Evolutionary conservation across 2,797 vertebrate species (phyloP).

Genomic region (Phataginus tetradactyla): DNA sequence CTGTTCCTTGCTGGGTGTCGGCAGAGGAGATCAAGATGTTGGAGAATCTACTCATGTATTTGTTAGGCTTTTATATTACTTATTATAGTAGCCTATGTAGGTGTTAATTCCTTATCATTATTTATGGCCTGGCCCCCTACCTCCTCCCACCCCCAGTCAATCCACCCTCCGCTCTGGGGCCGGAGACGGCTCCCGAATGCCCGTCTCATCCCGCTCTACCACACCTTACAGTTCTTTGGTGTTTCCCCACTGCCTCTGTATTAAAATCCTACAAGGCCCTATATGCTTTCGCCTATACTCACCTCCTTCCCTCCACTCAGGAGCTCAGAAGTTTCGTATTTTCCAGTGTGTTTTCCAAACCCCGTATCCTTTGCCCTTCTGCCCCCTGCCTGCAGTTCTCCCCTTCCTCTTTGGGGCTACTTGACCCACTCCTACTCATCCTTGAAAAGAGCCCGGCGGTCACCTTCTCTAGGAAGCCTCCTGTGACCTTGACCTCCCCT

Average conservation of each 20-base stretch:
- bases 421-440: not conserved
- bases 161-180: not conserved
- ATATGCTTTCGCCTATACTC: not conserved
- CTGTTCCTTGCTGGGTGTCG: not conserved
- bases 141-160: not conserved
- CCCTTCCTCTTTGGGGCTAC: not conserved
- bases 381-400: not conserved
- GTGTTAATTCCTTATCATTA: too few species aligned
- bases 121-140: too few species aligned
- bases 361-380: not conserved
- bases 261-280: not conserved
- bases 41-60: not conserved
- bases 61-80: too few species aligned
- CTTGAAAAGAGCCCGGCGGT: not conserved
- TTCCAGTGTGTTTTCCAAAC: not conserved
- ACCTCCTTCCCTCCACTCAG: not conserved
- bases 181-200: not conserved
- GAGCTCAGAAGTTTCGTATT: not conserved
- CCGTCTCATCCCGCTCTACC: not conserved
- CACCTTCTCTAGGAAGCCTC: not conserved
- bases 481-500: not conserved
- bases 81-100: too few species aligned
- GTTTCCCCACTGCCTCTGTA: not conserved
- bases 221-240: not conserved
- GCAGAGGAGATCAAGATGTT: not conserved